Conservation (phyloP, 2,797 vertebrate genomes). For the Manis pentadactyla region DNA sequence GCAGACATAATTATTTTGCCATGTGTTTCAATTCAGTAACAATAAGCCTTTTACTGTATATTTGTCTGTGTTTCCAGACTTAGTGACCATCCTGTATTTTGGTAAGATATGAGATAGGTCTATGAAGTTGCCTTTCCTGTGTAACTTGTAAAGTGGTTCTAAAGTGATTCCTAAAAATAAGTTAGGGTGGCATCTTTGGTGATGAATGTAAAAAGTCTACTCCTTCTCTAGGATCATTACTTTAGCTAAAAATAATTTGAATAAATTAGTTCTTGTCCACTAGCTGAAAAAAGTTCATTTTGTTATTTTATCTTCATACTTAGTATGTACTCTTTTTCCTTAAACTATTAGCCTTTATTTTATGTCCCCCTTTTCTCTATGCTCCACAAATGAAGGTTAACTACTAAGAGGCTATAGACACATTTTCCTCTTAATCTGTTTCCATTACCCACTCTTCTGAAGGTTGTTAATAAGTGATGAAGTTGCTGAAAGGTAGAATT, state of each 20-base stretch:
- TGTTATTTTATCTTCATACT: neutral
- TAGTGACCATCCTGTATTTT: neutral
- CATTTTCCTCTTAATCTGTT: neutral
- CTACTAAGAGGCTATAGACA: constrained; percentile 1
- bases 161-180: neutral
- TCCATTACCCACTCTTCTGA: neutral
- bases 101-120: neutral
- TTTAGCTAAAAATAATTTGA: neutral
- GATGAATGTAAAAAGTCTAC: neutral
- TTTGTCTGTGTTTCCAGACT: neutral
- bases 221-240: neutral
- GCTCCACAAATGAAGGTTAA: neutral
- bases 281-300: neutral
- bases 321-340: neutral
- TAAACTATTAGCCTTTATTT: neutral
- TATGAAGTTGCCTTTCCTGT: constrained; percentile 23
- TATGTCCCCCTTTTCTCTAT: neutral
- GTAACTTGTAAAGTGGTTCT: neutral
- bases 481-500: neutral
- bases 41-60: neutral
- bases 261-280: neutral
- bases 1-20: neutral
- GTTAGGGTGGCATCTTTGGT: neutral
- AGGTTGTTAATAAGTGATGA: constrained; percentile 20
- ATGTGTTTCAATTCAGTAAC: neutral